phyloP scores from a whole-genome alignment of 2,888 invertebrate genomes.

The Sinodicranocentrus sp. region DNA sequence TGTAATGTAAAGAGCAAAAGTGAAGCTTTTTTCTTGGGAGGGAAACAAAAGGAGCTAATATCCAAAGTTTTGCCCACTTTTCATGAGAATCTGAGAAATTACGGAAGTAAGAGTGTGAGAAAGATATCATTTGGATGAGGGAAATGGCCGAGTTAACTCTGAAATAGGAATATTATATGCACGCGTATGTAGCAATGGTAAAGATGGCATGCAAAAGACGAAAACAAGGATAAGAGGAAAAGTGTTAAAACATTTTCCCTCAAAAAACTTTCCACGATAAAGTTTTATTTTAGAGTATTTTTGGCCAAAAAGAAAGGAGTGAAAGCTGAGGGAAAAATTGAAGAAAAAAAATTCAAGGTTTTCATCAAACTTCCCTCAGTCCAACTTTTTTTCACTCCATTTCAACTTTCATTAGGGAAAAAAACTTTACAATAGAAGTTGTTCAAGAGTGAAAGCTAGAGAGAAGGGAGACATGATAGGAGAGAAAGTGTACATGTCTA shows the following conservation, averaged over 20 bases:
- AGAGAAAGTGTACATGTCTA: conserved; percentile 10
- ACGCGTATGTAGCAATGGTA: too few species aligned
- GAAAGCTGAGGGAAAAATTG: neutral
- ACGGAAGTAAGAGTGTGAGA: conserved; percentile 49
- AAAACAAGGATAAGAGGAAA: conserved; percentile 7
- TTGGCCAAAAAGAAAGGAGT: neutral
- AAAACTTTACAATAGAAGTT: conserved; percentile 30
- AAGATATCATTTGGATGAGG: conserved; percentile 54
- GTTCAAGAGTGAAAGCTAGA: conserved; percentile 27
- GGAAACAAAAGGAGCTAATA: conserved; percentile 37
- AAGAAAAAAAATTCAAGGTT: conserved; percentile 43
- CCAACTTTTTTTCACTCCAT: conserved; percentile 37
- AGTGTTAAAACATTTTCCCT: conserved; percentile 41
- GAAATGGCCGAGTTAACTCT: neutral
- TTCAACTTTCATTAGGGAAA: conserved; percentile 40
- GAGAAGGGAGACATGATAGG: conserved; percentile 16
- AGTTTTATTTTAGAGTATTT: too few species aligned
- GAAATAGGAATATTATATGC: too few species aligned
- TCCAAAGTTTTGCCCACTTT: conserved; percentile 26
- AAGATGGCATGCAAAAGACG: too few species aligned
- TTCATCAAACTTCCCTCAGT: conserved; percentile 27
- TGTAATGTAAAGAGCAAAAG: neutral
- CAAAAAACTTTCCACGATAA: too few species aligned
- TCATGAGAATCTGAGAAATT: conserved; percentile 14
- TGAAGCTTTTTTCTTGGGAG: neutral